Evolutionary conservation across 2,113 vertebrate species (phyloP), one percentile per base, ranked within the genome.

Genomic region (Desmodus rotundus): DNA sequence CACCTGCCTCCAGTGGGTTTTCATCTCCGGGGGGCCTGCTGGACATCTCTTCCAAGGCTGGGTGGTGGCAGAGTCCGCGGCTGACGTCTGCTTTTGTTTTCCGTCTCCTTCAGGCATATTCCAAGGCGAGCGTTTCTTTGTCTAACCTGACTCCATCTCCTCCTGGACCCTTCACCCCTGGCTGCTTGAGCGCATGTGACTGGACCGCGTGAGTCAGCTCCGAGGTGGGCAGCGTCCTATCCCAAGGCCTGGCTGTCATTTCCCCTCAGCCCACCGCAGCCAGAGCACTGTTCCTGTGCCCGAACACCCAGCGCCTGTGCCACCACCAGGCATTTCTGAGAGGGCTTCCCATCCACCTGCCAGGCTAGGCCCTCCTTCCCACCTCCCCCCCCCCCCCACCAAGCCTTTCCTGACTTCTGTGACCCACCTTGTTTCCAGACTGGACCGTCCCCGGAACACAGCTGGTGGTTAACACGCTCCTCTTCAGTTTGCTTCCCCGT

Each of bases 31-130:
- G 89, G 78, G 70, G 45, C 41, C 65, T 78, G 38, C 87, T 84
- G 68, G 88, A 87, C 87, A 31, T 73, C 54, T 74, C 38, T 80
- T 65, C 63, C 31, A 20, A 85, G 91, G 28, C 56, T 41, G n/a
- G 38, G 10, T 91, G 93, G 33, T 13, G 52, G 63, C 84, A 84
- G 83, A 84, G 56, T 50, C 54, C n/a, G 33, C 11, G 13, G 41
- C 74, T 72, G n/a, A 65, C 9, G 72, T 73, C 76, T 89, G 70
- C 0, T 7, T 74, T 56, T 87, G 41, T 81, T 72, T 70, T 84
- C 50, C 17, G 38, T 58, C 89, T 80, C 50, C 65, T 77, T 68
- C 89, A 45, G 67, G 61, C 73, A 50, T 28, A 61, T 28, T 81
- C 88, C 77, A 33, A 50, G 7, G 20, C 28, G 63, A 50, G 47